A percentile compares a stretch with the other conserved stretches of the same genome.
Evolutionary conservation across 2,797 vertebrate genomes (phyloP).

Genomic region (Pelochelys cantorii): DNA sequence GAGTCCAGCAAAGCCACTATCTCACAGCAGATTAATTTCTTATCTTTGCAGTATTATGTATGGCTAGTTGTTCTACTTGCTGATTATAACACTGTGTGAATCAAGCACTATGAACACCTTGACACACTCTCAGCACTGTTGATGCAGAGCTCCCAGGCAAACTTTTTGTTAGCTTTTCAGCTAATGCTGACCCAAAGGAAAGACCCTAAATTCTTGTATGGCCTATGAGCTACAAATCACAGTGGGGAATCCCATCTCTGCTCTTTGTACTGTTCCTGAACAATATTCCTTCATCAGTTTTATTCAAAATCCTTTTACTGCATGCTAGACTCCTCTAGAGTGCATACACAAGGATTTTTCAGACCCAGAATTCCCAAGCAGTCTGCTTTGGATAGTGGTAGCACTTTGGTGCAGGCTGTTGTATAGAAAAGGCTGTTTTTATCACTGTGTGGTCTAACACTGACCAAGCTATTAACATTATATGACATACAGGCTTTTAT

Average conservation of each 20-base stretch:
- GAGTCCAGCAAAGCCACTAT: not conserved
- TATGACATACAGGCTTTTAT: not conserved
- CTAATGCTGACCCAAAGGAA: not conserved
- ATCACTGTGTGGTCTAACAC: not conserved
- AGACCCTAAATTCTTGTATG: not conserved
- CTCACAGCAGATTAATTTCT: not conserved
- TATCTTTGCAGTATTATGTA: accelerated
- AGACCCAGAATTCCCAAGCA: not conserved
- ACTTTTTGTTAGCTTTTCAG: not conserved
- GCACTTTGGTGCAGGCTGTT: not conserved
- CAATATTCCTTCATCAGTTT: accelerated
- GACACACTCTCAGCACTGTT: accelerated
- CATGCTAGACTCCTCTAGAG: not conserved
- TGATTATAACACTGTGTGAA: not conserved
- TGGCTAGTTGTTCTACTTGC: not conserved
- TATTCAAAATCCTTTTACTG: not conserved
- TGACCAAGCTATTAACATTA: not conserved
- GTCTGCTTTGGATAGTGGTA: not conserved
- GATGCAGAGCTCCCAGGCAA: not conserved
- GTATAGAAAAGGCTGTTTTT: not conserved
- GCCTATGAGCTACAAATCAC: not conserved
- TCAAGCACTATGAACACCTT: not conserved
- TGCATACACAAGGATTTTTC: not conserved
- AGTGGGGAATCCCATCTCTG: not conserved
- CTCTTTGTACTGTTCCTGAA: not conserved